Conservation (phyloP, 2,888 invertebrate genomes). For the Apamea anceps region DNA sequence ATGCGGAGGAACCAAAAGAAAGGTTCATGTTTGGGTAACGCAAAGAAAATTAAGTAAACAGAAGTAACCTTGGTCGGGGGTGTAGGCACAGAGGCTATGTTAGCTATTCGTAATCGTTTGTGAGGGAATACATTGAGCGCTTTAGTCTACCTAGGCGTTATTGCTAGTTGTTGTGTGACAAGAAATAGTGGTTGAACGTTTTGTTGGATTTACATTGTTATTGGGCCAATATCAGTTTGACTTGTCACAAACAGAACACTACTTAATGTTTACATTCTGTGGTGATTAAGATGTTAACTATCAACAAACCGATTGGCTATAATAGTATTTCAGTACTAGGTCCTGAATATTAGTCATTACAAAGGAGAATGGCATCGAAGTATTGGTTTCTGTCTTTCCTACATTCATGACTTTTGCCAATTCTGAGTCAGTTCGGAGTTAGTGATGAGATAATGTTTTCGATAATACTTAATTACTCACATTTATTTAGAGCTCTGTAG, state of each 20-base stretch:
- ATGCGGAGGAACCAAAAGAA: constrained; percentile 52
- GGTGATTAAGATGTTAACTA: not conserved
- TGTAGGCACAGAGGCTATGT: constrained; percentile 22
- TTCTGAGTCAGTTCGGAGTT: not conserved
- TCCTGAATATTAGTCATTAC: not conserved
- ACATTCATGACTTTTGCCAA: not conserved
- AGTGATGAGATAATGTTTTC: not conserved
- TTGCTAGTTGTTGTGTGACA: constrained; percentile 17
- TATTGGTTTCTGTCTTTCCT: not conserved
- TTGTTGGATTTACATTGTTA: not conserved
- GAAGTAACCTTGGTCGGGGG: constrained; percentile 28
- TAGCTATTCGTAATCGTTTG: constrained; percentile 37
- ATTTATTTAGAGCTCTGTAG: not conserved
- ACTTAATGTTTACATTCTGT: not conserved
- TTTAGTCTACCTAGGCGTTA: constrained; percentile 10
- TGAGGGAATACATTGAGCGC: constrained; percentile 26
- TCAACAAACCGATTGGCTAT: not conserved
- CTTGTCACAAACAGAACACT: not conserved
- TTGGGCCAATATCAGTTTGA: not conserved
- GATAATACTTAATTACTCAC: not conserved
- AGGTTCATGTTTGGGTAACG: constrained; percentile 56
- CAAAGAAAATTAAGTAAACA: constrained; percentile 50
- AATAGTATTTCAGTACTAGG: not conserved
- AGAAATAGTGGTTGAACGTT: constrained; percentile 1
- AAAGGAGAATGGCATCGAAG: not conserved